phyloP scores from a whole-genome alignment of 2,113 vertebrate genomes.

The Cisticola juncidis region DNA sequence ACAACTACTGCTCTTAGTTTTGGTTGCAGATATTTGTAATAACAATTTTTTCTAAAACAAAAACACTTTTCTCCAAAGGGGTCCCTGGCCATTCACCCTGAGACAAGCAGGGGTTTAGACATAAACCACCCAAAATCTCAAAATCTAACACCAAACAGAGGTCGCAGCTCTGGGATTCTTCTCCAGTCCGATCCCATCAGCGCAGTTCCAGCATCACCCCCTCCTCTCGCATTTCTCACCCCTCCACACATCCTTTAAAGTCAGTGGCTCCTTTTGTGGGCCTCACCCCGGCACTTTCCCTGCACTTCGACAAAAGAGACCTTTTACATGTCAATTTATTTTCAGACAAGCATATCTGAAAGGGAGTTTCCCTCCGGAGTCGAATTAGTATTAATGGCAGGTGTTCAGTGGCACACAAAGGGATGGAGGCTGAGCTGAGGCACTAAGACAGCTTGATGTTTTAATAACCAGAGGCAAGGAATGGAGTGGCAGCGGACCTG shows the following conservation, averaged over 20 bases:
- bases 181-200: background rate
- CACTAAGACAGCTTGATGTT: conserved; percentile 59
- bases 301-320: conserved; percentile 40
- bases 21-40: background rate
- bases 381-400: conserved; percentile 56
- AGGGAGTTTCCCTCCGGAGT: conserved; percentile 49
- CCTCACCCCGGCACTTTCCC: conserved; percentile 15
- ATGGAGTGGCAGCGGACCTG: conserved; percentile 19
- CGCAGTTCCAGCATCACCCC: background rate
- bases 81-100: background rate
- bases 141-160: background rate
- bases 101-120: background rate
- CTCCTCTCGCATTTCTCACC: background rate
- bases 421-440: conserved; percentile 31
- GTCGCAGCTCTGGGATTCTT: background rate
- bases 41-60: background rate
- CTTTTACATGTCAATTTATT: conserved; percentile 68
- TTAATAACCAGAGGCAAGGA: conserved; percentile 59
- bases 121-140: background rate
- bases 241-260: background rate
- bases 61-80: background rate
- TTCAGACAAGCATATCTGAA: conserved; percentile 67
- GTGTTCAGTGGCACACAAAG: conserved; percentile 45
- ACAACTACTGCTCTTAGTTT: background rate
- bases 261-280: conserved; percentile 41